Base-by-base conservation (phyloP, 2,113 vertebrate species). In the Gymnocephalus cernua region DNA sequence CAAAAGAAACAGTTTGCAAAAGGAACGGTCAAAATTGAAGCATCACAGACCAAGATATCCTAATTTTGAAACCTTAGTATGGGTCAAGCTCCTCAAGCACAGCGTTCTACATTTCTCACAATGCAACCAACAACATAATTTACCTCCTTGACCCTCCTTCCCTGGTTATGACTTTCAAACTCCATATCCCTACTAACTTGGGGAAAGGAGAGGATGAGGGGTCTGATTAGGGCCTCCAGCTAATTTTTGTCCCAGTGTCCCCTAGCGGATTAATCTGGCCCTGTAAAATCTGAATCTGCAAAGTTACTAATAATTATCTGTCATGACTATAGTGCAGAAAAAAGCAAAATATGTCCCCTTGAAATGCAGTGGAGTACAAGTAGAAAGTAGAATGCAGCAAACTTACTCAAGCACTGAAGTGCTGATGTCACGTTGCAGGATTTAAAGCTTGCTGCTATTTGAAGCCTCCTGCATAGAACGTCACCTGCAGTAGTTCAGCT, bases 341-440 rank as follows among this genome's bases (percentile, higher is more conserved):
- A 27, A 47, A 23, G n/a, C 14, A 57, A 58, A 3, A 18, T 32
- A 18, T 59, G 32, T 48, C 3, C 35, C 4, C 38, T 45, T 57
- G 7, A 58, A 64, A 63, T 21, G 61, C 18, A 41, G 47, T 51
- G n/a, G 10, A 74, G 27, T 16, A n/a, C 16, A 61, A 16, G n/a
- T n/a, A 32, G 2, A 59, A 51, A 53, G 44, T 16, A 14, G 11
- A 2, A 23, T 4, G 45, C 66, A 29, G 47, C 18, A 41, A 61
- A 41, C 25, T n/a, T 6, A 35, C 51, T 47, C 35, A 56, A 25
- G 61, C 58, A 41, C 14, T 38, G 45, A 19, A 38, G 21, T 25
- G 44, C 70, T 51, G 44, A 67, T 44, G 71, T 74, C 69, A 67
- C 23, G 13, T 32, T 54, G 32, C 61, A 27, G 29, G 13, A 1